A percentile compares a stretch with the other conserved stretches of the same genome.
These are phyloP conservation scores for Ophiodon elongatus DNA, from an alignment of 2,113 vertebrate species.

Conservation along the genomic window DNA sequence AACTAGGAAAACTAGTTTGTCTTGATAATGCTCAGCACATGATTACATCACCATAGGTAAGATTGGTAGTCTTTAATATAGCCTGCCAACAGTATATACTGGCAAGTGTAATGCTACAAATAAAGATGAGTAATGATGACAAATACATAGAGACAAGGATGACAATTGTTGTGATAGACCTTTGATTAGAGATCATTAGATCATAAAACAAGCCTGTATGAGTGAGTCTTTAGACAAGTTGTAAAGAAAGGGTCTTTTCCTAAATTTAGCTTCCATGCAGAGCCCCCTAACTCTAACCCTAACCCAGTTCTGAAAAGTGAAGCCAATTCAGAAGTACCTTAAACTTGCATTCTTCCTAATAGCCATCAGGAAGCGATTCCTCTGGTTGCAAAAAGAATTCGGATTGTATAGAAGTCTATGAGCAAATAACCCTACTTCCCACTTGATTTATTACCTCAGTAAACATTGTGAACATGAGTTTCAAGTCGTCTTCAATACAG, in stretches of 20 bases:
- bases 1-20: constrained; percentile 9
- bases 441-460: background rate
- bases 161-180: background rate
- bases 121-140: background rate
- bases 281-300: too few species aligned
- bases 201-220: background rate
- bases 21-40: background rate
- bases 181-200: background rate
- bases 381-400: background rate
- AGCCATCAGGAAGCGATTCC: too few species aligned
- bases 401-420: background rate
- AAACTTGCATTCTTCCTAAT: background rate
- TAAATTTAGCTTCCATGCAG: background rate
- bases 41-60: background rate
- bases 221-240: background rate
- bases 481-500: background rate
- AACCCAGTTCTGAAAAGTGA: too few species aligned
- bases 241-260: background rate
- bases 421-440: background rate
- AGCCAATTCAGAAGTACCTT: background rate
- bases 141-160: background rate
- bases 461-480: background rate
- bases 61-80: background rate
- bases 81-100: background rate
- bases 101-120: background rate